A percentile compares a stretch with the other conserved stretches of the same genome.
These are phyloP conservation scores for Parnassius mnemosyne DNA, from an alignment of 2,888 invertebrate species.

Conservation along the genomic window DNA sequence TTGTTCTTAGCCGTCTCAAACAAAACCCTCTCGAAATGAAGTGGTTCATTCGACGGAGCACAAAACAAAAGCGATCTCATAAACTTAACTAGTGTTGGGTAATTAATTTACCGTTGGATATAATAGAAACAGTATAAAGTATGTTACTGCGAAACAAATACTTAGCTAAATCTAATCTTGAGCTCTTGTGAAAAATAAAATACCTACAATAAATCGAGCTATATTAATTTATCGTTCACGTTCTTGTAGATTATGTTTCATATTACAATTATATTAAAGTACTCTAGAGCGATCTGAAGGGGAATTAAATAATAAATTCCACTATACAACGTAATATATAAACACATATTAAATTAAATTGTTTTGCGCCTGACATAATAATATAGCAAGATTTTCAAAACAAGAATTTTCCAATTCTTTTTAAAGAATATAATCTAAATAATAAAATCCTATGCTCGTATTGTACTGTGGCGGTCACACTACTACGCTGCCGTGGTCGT, in stretches of 20 bases:
- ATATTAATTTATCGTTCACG: no score
- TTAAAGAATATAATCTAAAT: no score
- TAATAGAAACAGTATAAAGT: slow-evolving; percentile 10
- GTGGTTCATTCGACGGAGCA: slow-evolving; percentile 18
- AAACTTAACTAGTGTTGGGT: slow-evolving; percentile 20
- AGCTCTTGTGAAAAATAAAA: neutral
- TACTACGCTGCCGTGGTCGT: no score
- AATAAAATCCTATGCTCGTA: no score
- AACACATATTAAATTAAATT: no score
- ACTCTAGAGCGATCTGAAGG: no score
- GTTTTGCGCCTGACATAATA: neutral
- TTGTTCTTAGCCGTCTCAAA: slow-evolving; percentile 22
- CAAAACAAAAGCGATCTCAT: slow-evolving; percentile 24
- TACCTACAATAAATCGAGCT: no score
- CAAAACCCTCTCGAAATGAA: slow-evolving; percentile 21
- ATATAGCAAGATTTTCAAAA: neutral
- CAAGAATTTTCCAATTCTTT: neutral
- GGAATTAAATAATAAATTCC: no score
- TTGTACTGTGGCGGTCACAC: no score
- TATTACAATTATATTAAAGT: no score
- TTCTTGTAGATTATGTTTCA: no score
- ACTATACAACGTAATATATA: neutral
- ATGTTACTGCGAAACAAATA: slow-evolving; percentile 4
- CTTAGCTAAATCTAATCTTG: neutral
- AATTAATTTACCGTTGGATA: slow-evolving; percentile 17